Base-by-base conservation (phyloP, 2,888 invertebrate species). In the Fragum whitleyi region DNA sequence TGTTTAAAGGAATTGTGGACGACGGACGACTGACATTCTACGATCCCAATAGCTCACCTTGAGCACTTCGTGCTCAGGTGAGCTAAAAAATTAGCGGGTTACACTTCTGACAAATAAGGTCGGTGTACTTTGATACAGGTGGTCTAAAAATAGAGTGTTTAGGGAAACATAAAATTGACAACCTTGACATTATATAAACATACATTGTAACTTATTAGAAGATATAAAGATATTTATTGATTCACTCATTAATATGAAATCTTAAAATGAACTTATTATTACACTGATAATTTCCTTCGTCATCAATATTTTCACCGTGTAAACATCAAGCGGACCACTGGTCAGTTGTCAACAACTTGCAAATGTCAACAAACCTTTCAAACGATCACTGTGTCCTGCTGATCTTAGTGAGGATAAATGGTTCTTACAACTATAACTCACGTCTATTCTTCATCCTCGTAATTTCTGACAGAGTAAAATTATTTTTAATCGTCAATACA, bases 141-240 rank as follows among this genome's bases (percentile, higher is more conserved):
- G 32, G 9, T 65, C 65, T 65, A 65, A 65, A 65, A 65, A 65
- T 65, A 65, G 65, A 65, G 23, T 65, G 65, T 65, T 65, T 65
- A 65, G 42, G 36, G 3, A 53, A 19, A 26, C 11, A 21, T 14
- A 23, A 21, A 19, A n/a, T 9, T 61, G 61, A 61, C 61, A 61
- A 32, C 61, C 61, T 61, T 61, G 61, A 61, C 61, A 61, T 61
- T 61, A 26, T 14, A 3, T 5, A 47, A 47, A 47, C 39, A 39
- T 39, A 9, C 39, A 9, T 14, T 9, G 14, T 9, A n/a, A n/a
- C n/a, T n/a, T n/a, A n/a, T n/a, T n/a, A n/a, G n/a, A n/a, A n/a
- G n/a, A n/a, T n/a, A n/a, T n/a, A n/a, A n/a, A n/a, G n/a, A n/a
- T n/a, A n/a, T n/a, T n/a, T n/a, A n/a, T n/a, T n/a, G n/a, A n/a